A percentile compares a stretch with the other conserved stretches of the same genome.
Evolutionary conservation across 2,113 vertebrate genomes (phyloP).

Genomic region (Pelecanus crispus): DNA sequence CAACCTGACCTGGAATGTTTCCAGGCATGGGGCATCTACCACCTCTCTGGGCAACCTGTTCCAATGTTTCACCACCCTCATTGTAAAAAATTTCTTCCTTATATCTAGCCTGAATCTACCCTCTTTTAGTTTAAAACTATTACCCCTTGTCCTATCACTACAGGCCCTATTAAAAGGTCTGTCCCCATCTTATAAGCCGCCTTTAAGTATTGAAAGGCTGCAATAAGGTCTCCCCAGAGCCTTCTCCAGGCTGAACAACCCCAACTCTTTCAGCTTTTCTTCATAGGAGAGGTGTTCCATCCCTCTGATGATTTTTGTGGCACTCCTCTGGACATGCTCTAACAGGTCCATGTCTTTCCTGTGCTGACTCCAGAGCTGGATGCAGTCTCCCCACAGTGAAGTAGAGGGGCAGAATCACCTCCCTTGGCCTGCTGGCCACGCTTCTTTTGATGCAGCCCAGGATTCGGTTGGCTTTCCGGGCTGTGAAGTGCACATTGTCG

Average conservation of each 20-base stretch:
- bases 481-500: fast-evolving
- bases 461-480: fast-evolving
- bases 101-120: neutral
- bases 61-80: neutral
- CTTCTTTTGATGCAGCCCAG: neutral
- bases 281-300: neutral
- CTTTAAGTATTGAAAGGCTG: neutral
- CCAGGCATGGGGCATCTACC: neutral
- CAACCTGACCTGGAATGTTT: neutral
- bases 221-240: neutral
- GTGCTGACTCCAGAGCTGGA: neutral
- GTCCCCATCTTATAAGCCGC: neutral
- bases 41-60: neutral
- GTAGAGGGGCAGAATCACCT: neutral
- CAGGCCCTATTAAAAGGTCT: neutral
- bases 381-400: neutral
- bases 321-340: neutral
- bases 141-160: neutral
- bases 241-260: neutral
- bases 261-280: neutral
- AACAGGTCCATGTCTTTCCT: neutral
- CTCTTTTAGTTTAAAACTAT: neutral
- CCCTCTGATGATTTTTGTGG: neutral
- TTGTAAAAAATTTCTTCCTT: neutral
- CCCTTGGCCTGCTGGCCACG: fast-evolving